Evolutionary conservation across 1,140 invertebrate genomes (phyloP).

Genomic region (Bactericera cockerelli): DNA sequence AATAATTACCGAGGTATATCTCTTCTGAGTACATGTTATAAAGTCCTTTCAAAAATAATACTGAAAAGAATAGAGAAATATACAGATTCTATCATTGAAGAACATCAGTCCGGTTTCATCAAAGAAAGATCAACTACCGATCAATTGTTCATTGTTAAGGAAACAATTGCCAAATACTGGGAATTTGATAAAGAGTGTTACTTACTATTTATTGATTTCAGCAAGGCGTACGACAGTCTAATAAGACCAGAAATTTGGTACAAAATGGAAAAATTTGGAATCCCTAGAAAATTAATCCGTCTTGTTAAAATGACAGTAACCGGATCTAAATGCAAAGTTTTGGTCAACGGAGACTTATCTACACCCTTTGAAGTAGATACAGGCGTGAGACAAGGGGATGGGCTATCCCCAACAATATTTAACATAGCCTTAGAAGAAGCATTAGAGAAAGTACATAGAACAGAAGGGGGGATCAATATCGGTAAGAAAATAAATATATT

Average conservation of each 20-base stretch:
- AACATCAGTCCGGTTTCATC: constrained; percentile 15
- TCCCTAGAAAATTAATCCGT: constrained; percentile 13
- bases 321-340: constrained; percentile 9
- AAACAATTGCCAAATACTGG: constrained; percentile 13
- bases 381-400: constrained; percentile 13
- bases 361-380: neutral
- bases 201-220: constrained; percentile 22
- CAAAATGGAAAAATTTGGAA: constrained; percentile 11
- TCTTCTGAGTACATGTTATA: constrained; percentile 12
- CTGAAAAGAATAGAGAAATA: constrained; percentile 11
- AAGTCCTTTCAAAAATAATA: constrained; percentile 14
- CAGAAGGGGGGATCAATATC: neutral
- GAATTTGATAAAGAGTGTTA: constrained; percentile 34
- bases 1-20: constrained; percentile 18
- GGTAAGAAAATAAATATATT: constrained; percentile 7
- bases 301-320: neutral
- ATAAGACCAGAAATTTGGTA: constrained; percentile 7
- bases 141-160: constrained; percentile 6
- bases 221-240: constrained; percentile 15
- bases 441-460: neutral
- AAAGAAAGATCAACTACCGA: constrained; percentile 15
- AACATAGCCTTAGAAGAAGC: constrained; percentile 11
- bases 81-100: constrained; percentile 12
- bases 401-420: constrained; percentile 11
- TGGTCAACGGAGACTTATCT: neutral